Percentiles rank a stretch among this genome's conserved stretches.
Conservation (phyloP, 2,797 vertebrate genomes). For the Craterocephalus amniculus region DNA sequence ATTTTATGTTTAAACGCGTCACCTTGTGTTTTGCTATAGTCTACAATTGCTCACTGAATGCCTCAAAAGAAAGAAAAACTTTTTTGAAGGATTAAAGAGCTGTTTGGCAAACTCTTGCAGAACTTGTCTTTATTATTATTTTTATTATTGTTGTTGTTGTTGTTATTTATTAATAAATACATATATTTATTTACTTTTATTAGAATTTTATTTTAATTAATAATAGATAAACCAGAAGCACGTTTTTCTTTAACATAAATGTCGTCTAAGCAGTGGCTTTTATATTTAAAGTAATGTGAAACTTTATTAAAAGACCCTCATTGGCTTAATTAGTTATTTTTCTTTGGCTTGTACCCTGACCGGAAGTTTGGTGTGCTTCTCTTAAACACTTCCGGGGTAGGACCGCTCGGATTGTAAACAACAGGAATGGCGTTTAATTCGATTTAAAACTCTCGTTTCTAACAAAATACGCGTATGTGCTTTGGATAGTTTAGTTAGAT, state of each 20-base stretch:
- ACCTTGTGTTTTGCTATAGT: conserved; percentile 6
- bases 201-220: no score
- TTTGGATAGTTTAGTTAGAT: neutral
- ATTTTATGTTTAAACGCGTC: neutral
- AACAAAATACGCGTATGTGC: accelerated
- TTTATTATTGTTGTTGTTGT: no score
- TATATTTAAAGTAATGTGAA: conserved; percentile 18
- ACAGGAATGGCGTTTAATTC: neutral
- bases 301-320: no score
- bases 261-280: neutral
- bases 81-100: neutral
- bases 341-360: no score
- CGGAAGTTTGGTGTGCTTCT: conserved; percentile 6
- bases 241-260: neutral
- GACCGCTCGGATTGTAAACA: neutral
- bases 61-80: neutral
- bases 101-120: neutral
- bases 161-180: no score
- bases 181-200: no score
- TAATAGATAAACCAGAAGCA: neutral
- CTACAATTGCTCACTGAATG: neutral
- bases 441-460: accelerated
- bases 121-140: neutral
- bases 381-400: conserved; percentile 37
- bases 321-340: no score